Percentiles rank a stretch among this genome's conserved stretches.
phyloP scores from a whole-genome alignment of 2,888 invertebrate species.

The Hydrotaea diabolus region DNA sequence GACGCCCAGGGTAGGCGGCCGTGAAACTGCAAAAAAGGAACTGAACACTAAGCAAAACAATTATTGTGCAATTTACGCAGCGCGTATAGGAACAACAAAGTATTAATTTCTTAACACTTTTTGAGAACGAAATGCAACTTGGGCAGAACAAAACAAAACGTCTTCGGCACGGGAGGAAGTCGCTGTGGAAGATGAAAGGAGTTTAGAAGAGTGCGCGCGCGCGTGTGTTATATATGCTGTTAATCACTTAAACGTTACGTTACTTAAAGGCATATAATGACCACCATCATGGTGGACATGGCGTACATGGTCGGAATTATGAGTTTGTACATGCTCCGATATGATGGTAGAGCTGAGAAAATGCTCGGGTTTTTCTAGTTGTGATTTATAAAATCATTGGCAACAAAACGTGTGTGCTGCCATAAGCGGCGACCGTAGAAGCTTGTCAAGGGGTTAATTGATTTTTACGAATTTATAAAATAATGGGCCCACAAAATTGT shows the following conservation, averaged over 20 bases:
- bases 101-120: conserved; percentile 67
- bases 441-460: too few relatives aligned
- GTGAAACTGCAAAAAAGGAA: conserved; percentile 28
- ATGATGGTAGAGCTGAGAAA: conserved; percentile 40
- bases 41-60: conserved; percentile 61
- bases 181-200: conserved; percentile 45
- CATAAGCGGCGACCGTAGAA: not conserved
- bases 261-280: conserved; percentile 65
- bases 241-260: conserved; percentile 66
- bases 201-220: conserved; percentile 42
- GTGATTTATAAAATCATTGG: conserved; percentile 59
- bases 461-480: too few relatives aligned
- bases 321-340: not conserved
- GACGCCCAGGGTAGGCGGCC: conserved; percentile 5
- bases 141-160: too few relatives aligned
- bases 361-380: conserved; percentile 68
- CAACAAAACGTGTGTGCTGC: not conserved
- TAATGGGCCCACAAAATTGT: too few relatives aligned
- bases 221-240: conserved; percentile 67
- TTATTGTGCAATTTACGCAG: conserved; percentile 69
- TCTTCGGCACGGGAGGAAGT: not conserved
- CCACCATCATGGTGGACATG: conserved; percentile 51
- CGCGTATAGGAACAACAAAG: conserved; percentile 57
- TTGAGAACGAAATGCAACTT: not conserved
- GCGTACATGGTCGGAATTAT: not conserved